Evolutionary conservation across 2,888 invertebrate species (phyloP).

Genomic region (Luperina testacea): DNA sequence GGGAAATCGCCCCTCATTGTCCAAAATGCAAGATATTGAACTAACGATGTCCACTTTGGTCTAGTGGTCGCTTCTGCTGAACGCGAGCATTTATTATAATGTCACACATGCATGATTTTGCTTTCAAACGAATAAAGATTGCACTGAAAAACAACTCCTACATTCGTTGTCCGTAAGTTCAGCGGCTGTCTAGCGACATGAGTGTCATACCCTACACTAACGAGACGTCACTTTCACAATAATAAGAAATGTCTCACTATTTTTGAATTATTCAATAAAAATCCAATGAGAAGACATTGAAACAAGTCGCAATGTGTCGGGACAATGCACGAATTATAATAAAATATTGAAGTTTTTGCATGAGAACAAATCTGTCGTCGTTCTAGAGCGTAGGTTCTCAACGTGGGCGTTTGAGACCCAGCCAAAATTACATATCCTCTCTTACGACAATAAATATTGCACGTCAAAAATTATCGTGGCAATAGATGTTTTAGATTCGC

Average conservation of each 20-base stretch:
- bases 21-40: neutral
- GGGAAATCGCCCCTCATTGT: neutral
- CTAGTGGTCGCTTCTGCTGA: neutral
- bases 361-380: constrained; percentile 61
- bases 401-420: too few relatives aligned
- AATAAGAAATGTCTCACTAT: constrained; percentile 75
- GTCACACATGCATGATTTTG: neutral
- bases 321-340: constrained; percentile 83
- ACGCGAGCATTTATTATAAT: neutral
- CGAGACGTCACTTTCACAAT: constrained; percentile 80
- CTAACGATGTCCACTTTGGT: neutral
- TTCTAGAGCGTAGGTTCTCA: constrained; percentile 1
- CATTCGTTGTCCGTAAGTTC: constrained; percentile 20
- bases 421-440: too few relatives aligned
- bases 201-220: constrained; percentile 71
- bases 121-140: constrained; percentile 7
- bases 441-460: too few relatives aligned
- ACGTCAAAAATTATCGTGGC: too few relatives aligned
- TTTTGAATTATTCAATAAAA: constrained; percentile 88
- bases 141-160: constrained; percentile 9
- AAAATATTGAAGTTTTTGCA: constrained; percentile 79
- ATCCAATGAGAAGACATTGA: constrained; percentile 81
- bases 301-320: constrained; percentile 82
- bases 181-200: constrained; percentile 57
- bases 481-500: too few relatives aligned